Conservation (phyloP, 1,140 invertebrate species). For the Heliconius eleuchia region DNA sequence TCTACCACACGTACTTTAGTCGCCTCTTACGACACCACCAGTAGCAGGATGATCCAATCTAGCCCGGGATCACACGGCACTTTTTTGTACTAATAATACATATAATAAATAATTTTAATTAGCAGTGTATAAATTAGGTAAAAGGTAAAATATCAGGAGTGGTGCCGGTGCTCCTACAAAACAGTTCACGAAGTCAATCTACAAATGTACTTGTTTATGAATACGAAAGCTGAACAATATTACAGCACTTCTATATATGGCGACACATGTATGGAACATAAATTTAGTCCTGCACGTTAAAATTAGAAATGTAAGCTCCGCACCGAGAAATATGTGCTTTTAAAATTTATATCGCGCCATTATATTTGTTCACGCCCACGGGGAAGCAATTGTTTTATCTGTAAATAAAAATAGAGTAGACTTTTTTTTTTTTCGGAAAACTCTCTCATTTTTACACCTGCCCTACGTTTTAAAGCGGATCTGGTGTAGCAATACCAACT, state of each 20-base stretch:
- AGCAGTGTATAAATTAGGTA: too few species aligned
- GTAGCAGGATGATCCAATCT: too few species aligned
- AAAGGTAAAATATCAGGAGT: background rate
- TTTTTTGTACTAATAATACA: too few species aligned
- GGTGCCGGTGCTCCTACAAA: slow-evolving; percentile 14
- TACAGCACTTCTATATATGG: slow-evolving; percentile 64
- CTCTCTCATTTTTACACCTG: slow-evolving; percentile 37
- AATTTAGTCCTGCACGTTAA: slow-evolving; percentile 73
- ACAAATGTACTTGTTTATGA: slow-evolving; percentile 55
- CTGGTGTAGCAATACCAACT: slow-evolving; percentile 45
- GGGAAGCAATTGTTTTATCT: slow-evolving; percentile 52
- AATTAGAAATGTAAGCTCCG: slow-evolving; percentile 74
- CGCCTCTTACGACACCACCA: too few species aligned
- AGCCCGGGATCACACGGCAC: too few species aligned
- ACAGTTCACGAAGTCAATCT: slow-evolving; percentile 43
- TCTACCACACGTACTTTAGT: too few species aligned
- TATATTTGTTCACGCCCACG: slow-evolving; percentile 63
- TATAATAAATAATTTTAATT: too few species aligned
- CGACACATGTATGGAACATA: slow-evolving; percentile 71
- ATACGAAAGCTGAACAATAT: slow-evolving; percentile 62
- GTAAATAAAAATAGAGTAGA: slow-evolving; percentile 41
- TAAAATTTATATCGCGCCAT: slow-evolving; percentile 67
- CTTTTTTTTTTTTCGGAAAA: slow-evolving; percentile 42
- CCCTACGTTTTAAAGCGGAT: slow-evolving; percentile 43
- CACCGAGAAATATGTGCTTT: slow-evolving; percentile 68